Base-by-base conservation (phyloP, 2,888 invertebrate species). In the Pachymerium ferrugineum region DNA sequence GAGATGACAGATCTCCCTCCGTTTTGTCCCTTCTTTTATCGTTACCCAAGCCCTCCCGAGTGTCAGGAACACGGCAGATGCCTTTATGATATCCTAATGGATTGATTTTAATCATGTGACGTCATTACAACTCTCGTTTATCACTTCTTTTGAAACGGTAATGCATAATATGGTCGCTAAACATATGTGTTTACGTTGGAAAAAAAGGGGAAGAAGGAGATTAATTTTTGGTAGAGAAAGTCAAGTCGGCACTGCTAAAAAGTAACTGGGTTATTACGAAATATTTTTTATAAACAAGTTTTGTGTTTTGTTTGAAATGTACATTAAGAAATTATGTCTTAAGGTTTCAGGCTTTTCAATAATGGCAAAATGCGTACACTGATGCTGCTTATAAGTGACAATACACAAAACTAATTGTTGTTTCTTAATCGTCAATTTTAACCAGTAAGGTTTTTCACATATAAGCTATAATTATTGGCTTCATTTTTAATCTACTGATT, bases 1-100 rank as follows among this genome's bases (percentile, higher is more conserved):
- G 70, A 31, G 30, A 28, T 70, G 70, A 70, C 70, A 70, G 70
- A 19, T 72, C 42, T 29, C 42, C 67, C 67, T 22, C 25, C 67
- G 67, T 28, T 67, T 28, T 67, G 25, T 67, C 67, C 29, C 67
- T 67, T 28, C 67, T 28, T 22, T 28, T 67, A 28, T 42, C 42
- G 42, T 42, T 42, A 42, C 42, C 42, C 42, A 42, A 42, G 42
- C 42, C 42, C 42, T 42, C 14, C n/a, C 42, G 42, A 42, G 42
- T 42, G 42, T 42, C 42, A 42, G 42, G 42, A 42, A 42, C 42
- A 42, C 14, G 42, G 42, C 42, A 42, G 42, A 42, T 42, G 42
- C 42, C 42, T 42, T 42, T 42, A 42, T 42, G 42, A 42, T 42
- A 42, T 42, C 42, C 42, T 42, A 42, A 42, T 42, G 42, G 42